Base-by-base conservation (phyloP, 1,140 invertebrate genomes). In the Aphelenchoides fujianensis region DNA sequence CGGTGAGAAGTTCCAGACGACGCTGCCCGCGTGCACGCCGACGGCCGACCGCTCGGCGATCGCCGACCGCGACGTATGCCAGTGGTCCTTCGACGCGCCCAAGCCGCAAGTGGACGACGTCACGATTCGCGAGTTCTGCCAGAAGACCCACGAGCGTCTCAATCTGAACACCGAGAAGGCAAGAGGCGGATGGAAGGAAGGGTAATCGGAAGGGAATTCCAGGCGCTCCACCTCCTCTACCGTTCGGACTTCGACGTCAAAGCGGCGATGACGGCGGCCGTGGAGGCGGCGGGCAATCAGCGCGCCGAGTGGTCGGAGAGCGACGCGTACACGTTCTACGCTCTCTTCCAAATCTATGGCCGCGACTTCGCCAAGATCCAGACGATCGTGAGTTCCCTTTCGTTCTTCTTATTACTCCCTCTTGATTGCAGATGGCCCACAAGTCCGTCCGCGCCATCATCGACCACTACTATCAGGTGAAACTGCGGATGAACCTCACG, bases 311-410 rank as follows among this genome's bases (percentile, higher is more conserved):
- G 63, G 63, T n/a, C 32, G 2, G 63, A 66, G 30, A 35, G 53
- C 36, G 63, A 66, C 53, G 1, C 12, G 23, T 66, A 34, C 53
- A 32, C 12, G 12, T 66, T 66, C 32, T 36, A 66, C 31, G 63
- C 36, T 19, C 63, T 66, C 2, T 66, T 36, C 63, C 23, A 12
- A 12, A 37, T 35, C 12, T 66, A 19, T 66, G 63, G 63, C 16
- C 63, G 63, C 63, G 63, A 37, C 53, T 66, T 66, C 53, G 27
- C 12, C 16, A 37, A 37, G 32, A 66, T 66, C 31, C 63, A 66
- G 12, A 30, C 19, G 53, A 36, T 59, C 19, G 55, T 59, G 34
- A 7, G 55, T 7, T 7, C 41, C 23, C 23, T 48, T 48, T 16
- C 55, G 34, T 59, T 59, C 5, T 59, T 59, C 19, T 7, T 7